phyloP scores from a whole-genome alignment of 2,113 vertebrate genomes.

The Mus pahari region DNA sequence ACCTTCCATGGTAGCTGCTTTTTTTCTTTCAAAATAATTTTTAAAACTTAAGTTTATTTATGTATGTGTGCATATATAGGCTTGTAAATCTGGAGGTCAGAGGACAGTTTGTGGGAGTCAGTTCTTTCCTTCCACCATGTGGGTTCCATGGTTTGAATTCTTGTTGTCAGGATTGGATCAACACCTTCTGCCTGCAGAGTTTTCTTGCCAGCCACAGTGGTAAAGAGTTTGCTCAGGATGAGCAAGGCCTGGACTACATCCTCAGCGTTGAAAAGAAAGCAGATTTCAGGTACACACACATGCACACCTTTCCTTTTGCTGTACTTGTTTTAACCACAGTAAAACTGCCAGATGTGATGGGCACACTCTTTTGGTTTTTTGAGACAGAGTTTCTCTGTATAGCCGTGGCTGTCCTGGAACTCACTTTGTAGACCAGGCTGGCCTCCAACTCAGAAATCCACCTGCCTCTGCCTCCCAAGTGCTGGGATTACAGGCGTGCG shows the following conservation, averaged over 20 bases:
- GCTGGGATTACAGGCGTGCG: too few species aligned
- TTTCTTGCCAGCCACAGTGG: not conserved
- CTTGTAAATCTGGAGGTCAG: not conserved
- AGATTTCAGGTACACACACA: not conserved
- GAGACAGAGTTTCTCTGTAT: too few species aligned
- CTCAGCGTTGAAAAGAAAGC: not conserved
- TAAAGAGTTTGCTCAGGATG: not conserved
- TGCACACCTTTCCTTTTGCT: not conserved
- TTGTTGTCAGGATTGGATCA: not conserved
- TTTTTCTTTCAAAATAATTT: not conserved
- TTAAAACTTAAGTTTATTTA: not conserved
- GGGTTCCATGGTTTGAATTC: not conserved
- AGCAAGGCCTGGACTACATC: not conserved
- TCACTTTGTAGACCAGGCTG: too few species aligned
- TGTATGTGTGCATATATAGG: not conserved
- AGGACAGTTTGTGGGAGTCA: not conserved
- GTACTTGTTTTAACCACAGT: not conserved
- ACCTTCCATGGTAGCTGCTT: not conserved
- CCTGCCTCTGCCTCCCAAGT: too few species aligned
- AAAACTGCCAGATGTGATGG: not conserved
- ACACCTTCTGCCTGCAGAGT: not conserved
- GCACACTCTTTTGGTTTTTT: too few species aligned
- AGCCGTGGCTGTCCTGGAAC: too few species aligned
- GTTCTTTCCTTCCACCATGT: not conserved
- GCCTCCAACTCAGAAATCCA: too few species aligned